Evolutionary conservation across 1,140 invertebrate genomes (phyloP), one percentile per base, ranked within the genome.

Genomic region (Drosophila sechellia): DNA sequence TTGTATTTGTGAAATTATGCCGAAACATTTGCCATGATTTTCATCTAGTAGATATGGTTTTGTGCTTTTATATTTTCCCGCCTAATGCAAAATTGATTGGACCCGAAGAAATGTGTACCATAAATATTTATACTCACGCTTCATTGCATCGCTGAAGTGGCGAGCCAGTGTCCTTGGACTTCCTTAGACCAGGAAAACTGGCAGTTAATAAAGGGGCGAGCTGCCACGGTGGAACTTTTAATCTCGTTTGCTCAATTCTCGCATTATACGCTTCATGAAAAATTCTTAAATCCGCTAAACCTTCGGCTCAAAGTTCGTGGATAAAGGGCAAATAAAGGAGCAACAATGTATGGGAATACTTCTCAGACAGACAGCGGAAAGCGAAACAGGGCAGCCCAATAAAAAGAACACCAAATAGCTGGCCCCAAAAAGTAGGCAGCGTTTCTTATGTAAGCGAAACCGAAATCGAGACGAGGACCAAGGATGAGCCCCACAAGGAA

Each of bases 21-120:
- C 60, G 61, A 85, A 81, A 52, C 53, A 83, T 81, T 79, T 80
- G 46, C 59, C 37, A 61, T 77, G 35, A 70, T 76, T 73, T 59
- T 64, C 72, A 76, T 66, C 49, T 48, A 50, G 40, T 39, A 50
- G 76, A 76, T 76, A 76, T 76, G 61, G 49, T 75, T 22, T 55
- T 40, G 43, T 27, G 39, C 56, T 77, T 55, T 55, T 63, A 45
- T 45, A 52, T 68, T 69, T 60, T 73, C 68, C 45, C 50, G 46
- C 77, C 80, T 90, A 90, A 90, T 90, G 81, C 81, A 86, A 76
- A 90, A 90, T 90, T 83, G 86, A 86, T 90, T 90, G 81, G 78
- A 76, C 59, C 65, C 81, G 78, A 74, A 70, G 15, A 66, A 90
- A 77, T 81, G 78, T 81, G 53, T 61, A 58, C 48, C 69, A 81